These are phyloP conservation scores for Poeciliopsis gracilis DNA, from an alignment of 2,797 vertebrate species.

Conservation along the genomic window DNA sequence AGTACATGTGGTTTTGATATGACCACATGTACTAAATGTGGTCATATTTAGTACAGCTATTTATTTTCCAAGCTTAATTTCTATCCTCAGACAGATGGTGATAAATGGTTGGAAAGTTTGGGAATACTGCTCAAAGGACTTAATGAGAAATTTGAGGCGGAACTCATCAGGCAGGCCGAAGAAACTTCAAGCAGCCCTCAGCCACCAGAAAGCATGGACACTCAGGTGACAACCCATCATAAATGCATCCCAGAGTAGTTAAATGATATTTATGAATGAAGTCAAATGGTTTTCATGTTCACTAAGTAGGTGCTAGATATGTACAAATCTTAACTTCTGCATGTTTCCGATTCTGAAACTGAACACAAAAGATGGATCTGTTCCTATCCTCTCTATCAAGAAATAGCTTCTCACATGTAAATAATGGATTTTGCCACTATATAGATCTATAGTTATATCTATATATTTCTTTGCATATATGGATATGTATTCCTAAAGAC, in stretches of 20 bases:
- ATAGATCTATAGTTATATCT: no score
- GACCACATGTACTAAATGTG: no score
- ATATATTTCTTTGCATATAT: no score
- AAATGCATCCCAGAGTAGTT: background rate
- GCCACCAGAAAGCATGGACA: constrained; percentile 18
- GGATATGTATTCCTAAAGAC: background rate
- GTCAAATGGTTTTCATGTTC: background rate
- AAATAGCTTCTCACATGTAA: background rate
- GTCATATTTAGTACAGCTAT: no score
- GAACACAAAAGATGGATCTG: background rate
- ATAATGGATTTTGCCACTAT: background rate
- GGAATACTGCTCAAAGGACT: constrained; percentile 79
- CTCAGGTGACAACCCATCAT: constrained; percentile 50
- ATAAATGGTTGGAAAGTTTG: constrained; percentile 83
- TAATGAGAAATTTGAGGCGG: constrained; percentile 58
- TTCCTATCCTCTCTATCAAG: background rate
- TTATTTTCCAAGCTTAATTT: background rate
- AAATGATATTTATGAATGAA: background rate
- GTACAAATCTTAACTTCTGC: background rate
- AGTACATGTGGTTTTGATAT: background rate
- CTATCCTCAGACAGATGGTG: constrained; percentile 79
- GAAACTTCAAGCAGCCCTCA: constrained; percentile 42
- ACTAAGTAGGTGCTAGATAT: background rate
- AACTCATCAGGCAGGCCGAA: constrained; percentile 39
- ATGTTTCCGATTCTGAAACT: background rate